Evolutionary conservation across 2,113 vertebrate genomes (phyloP).

Genomic region (Colaptes auratus): DNA sequence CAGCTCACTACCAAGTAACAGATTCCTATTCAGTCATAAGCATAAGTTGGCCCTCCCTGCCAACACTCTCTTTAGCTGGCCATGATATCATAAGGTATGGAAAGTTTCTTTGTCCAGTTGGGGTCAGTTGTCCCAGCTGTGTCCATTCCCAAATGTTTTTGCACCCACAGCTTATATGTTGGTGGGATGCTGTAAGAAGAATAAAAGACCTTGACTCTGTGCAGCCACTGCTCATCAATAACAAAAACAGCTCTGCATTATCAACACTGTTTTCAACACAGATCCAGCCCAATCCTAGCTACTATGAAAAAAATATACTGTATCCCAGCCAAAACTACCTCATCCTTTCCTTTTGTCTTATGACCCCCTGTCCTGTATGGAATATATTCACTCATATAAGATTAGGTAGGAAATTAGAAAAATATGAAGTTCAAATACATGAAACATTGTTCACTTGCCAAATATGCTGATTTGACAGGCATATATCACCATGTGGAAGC

Average conservation of each 20-base stretch:
- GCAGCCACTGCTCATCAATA: neutral
- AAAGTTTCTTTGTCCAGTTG: neutral
- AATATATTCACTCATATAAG: neutral
- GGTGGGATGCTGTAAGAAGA: neutral
- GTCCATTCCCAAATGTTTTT: neutral
- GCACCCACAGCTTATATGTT: rapidly evolving
- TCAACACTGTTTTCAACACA: neutral
- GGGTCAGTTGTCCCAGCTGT: neutral
- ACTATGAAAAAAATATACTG: neutral
- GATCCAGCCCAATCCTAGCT: neutral
- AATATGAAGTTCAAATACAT: neutral
- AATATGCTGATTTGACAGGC: neutral
- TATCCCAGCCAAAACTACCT: neutral
- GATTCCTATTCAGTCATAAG: rapidly evolving
- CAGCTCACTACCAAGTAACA: rapidly evolving
- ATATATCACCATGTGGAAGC: neutral
- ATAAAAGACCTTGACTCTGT: neutral
- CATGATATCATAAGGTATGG: too few relatives aligned
- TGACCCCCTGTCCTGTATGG: neutral
- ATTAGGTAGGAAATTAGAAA: neutral
- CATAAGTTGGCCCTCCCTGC: rapidly evolving
- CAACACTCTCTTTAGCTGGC: neutral
- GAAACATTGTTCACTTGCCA: neutral
- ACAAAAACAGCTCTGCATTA: neutral
- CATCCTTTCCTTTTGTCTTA: neutral